Conservation (phyloP, 2,797 vertebrate species). For the Chanos chanos region DNA sequence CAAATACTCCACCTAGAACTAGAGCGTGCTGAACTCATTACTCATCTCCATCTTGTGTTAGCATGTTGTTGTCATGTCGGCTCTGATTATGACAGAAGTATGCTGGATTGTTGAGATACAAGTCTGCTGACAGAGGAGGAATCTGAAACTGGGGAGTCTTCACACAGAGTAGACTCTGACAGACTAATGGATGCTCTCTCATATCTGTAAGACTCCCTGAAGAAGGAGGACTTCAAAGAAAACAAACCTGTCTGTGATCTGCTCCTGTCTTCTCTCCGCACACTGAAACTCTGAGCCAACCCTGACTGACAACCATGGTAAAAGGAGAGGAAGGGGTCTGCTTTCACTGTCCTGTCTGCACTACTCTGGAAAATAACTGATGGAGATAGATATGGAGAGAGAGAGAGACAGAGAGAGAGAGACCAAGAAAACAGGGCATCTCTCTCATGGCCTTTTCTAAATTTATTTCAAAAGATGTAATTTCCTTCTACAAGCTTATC, state of each 20-base stretch:
- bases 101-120: slow-evolving; percentile 26
- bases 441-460: no score
- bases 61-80: not conserved
- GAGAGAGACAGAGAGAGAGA: not conserved
- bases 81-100: slow-evolving; percentile 4
- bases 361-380: slow-evolving; percentile 34
- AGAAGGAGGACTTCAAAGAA: slow-evolving; percentile 42
- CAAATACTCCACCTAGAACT: slow-evolving; percentile 7
- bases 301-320: slow-evolving; percentile 33
- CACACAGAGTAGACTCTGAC: slow-evolving; percentile 28
- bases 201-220: slow-evolving; percentile 17
- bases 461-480: no score
- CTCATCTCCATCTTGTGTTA: slow-evolving; percentile 10
- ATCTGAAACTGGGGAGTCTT: slow-evolving; percentile 19
- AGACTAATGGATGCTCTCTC: slow-evolving; percentile 39
- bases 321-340: slow-evolving; percentile 34
- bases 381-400: slow-evolving; percentile 24
- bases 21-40: slow-evolving; percentile 2
- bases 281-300: slow-evolving; percentile 20
- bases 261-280: slow-evolving; percentile 30
- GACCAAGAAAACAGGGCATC: no score
- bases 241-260: slow-evolving; percentile 48
- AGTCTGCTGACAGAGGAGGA: slow-evolving; percentile 29
- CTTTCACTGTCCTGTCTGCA: slow-evolving; percentile 40
- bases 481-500: no score